Evolutionary conservation across 2,797 vertebrate genomes (phyloP).

Genomic region (Carapus acus): DNA sequence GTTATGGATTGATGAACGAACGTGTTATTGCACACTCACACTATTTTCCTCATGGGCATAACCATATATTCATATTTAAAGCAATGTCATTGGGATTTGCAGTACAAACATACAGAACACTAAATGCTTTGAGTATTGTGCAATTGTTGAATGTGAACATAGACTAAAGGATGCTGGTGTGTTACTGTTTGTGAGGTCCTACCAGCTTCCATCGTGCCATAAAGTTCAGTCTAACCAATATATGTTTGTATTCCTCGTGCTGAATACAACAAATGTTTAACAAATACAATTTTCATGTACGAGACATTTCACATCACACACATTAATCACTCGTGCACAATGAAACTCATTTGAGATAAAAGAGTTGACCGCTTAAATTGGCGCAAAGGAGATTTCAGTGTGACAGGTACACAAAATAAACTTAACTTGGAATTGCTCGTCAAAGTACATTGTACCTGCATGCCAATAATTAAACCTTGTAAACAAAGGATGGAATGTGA

Average conservation of each 20-base stretch:
- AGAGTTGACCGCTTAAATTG: conserved; percentile 7
- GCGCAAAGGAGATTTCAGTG: background rate
- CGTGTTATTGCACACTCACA: conserved; percentile 21
- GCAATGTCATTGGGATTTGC: conserved; percentile 6
- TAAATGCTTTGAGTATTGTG: background rate
- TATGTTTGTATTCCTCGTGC: background rate
- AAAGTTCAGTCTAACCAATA: background rate
- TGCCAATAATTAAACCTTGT: background rate
- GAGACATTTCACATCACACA: background rate
- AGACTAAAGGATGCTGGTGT: conserved; percentile 2
- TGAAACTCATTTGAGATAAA: conserved; percentile 10
- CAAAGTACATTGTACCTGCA: background rate
- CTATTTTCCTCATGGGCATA: conserved; percentile 16
- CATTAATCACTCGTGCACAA: conserved; percentile 13
- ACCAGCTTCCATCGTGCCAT: background rate
- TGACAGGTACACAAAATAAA: conserved; percentile 9
- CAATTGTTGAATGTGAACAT: too few relatives aligned
- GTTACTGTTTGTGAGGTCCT: conserved; percentile 5
- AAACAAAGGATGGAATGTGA: background rate
- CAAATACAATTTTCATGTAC: background rate
- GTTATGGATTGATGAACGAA: conserved; percentile 41
- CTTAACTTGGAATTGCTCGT: background rate
- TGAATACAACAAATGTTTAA: conserved; percentile 8
- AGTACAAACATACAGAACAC: background rate
- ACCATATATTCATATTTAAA: background rate